Evolutionary conservation across 1,140 invertebrate genomes (phyloP).

Genomic region (Aphaenogaster ashmeadi): DNA sequence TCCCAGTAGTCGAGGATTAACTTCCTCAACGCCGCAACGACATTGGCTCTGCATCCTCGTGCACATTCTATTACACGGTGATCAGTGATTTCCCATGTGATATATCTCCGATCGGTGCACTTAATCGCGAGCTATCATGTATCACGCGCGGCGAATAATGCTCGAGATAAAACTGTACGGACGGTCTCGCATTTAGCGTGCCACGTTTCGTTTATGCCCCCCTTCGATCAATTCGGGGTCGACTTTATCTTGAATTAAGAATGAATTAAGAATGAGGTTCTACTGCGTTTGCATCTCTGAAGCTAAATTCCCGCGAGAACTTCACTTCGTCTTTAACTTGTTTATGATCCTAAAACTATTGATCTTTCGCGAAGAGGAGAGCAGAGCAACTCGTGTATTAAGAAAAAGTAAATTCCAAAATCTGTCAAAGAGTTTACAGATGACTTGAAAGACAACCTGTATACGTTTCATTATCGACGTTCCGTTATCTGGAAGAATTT

Average conservation of each 20-base stretch:
- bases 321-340: neutral
- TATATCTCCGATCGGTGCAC: neutral
- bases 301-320: neutral
- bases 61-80: slow-evolving; percentile 6
- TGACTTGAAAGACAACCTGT: slow-evolving; percentile 1
- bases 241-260: neutral
- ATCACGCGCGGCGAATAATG: neutral
- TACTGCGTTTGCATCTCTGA: neutral
- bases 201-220: neutral
- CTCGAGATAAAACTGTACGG: slow-evolving; percentile 17
- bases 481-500: slow-evolving; percentile 27
- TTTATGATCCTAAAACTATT: slow-evolving; percentile 17
- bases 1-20: slow-evolving; percentile 26
- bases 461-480: slow-evolving; percentile 13
- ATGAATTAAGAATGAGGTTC: slow-evolving; percentile 24
- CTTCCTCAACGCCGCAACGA: slow-evolving; percentile 25
- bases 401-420: neutral
- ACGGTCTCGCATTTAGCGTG: neutral
- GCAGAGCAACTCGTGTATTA: neutral
- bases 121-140: slow-evolving; percentile 13
- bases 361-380: neutral
- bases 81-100: slow-evolving; percentile 18
- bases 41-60: slow-evolving; percentile 1
- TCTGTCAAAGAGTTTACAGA: neutral
- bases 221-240: neutral